A percentile compares a stretch with the other conserved stretches of the same genome.
These are phyloP conservation scores for Agapornis roseicollis DNA, from an alignment of 2,113 vertebrate genomes.

Conservation along the genomic window DNA sequence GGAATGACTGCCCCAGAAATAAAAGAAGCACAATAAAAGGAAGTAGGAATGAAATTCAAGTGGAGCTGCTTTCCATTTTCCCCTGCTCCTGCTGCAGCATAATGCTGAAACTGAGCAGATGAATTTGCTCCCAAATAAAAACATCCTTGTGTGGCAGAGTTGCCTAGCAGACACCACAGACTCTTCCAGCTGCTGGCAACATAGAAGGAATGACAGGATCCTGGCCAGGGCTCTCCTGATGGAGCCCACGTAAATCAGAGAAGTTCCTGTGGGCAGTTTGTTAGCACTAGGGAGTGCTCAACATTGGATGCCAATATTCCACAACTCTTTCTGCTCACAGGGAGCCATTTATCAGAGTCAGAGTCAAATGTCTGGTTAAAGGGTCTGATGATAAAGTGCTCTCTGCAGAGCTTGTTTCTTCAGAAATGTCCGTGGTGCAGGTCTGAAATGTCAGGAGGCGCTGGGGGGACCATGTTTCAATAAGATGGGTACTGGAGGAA, in stretches of 20 bases:
- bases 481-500: not conserved
- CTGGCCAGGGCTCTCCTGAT: not conserved
- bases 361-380: not conserved
- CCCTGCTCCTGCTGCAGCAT: not conserved
- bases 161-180: not conserved
- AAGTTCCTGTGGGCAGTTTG: not conserved
- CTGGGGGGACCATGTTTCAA: not conserved
- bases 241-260: not conserved
- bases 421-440: not conserved
- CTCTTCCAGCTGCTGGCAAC: not conserved
- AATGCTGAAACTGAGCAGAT: not conserved
- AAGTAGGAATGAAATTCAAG: not conserved
- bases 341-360: not conserved
- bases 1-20: not conserved
- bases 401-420: not conserved
- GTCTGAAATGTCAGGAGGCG: not conserved
- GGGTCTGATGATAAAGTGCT: not conserved
- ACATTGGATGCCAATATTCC: not conserved
- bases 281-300: not conserved
- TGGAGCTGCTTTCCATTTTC: not conserved
- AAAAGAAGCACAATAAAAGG: not conserved
- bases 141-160: not conserved
- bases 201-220: not conserved
- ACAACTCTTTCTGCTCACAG: not conserved
- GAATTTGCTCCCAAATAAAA: not conserved